These are phyloP conservation scores for Paramisgurnus dabryanus DNA, from an alignment of 2,113 vertebrate genomes.

Conservation along the genomic window DNA sequence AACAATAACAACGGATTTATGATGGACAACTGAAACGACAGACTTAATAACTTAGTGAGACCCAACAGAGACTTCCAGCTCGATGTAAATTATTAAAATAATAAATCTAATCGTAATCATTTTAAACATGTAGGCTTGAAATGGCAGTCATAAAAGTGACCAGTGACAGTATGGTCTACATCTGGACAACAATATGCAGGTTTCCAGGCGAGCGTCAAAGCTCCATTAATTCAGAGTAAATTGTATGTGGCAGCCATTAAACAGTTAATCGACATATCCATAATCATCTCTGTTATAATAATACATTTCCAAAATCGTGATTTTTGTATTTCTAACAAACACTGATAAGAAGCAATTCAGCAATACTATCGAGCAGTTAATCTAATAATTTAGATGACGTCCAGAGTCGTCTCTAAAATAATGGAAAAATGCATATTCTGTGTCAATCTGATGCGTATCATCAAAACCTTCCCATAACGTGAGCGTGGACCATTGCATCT, in stretches of 20 bases:
- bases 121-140: conserved; percentile 16
- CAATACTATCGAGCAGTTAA: too few relatives aligned
- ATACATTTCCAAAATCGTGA: too few relatives aligned
- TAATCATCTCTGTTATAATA: too few relatives aligned
- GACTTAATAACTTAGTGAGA: conserved; percentile 38
- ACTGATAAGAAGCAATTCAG: too few relatives aligned
- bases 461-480: not conserved
- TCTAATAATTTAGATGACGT: not conserved
- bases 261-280: not conserved
- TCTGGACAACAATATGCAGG: conserved; percentile 37
- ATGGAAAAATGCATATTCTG: conserved; percentile 31
- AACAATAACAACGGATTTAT: conserved; percentile 59
- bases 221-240: conserved; percentile 20
- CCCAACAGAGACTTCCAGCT: conserved; percentile 37
- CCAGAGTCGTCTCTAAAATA: not conserved
- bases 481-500: not conserved
- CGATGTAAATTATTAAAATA: not conserved
- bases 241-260: conserved; percentile 10
- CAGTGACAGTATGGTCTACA: conserved; percentile 78
- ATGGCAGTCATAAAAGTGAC: conserved; percentile 71
- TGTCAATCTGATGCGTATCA: not conserved
- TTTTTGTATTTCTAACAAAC: too few relatives aligned
- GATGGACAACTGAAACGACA: conserved; percentile 52
- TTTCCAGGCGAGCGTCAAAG: conserved; percentile 18
- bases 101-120: not conserved